Evolutionary conservation across 2,113 vertebrate genomes (phyloP), one percentile per base, ranked within the genome.

Genomic region (Phrynosoma blainvillii): DNA sequence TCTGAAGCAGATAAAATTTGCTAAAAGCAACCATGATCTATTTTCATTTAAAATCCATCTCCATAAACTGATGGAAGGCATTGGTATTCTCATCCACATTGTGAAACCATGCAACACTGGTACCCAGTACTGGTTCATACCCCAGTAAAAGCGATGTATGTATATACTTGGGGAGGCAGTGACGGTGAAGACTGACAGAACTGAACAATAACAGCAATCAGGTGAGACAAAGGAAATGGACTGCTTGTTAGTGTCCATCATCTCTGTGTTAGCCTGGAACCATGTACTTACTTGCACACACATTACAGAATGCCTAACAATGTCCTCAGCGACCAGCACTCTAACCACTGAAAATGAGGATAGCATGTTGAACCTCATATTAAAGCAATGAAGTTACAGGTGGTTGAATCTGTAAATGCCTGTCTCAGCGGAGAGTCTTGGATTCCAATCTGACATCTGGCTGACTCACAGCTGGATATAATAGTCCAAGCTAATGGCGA

Each of bases 401-500:
- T 1, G 18, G 75, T 81, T 85, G 65, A 21, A 71, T 83, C 32
- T 16, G 62, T 18, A 82, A 73, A 77, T 68, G 0, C 0, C 90
- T 74, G 23, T 62, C 75, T 62, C 0, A 0, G 23, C 32, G 84
- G 2, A 0, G 80, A 90, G 74, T 25, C 59, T 87, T 92, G 36
- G 74, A 86, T 83, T 86, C 47, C 84, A 71, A 84, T 90, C 82
- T 74, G 91, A 93, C 84, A 73, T 79, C 88, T 1, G 1, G 89
- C 90, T 84, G 62, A 42, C 42, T 88, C 81, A 75, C 90, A 89
- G 93, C 80, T 0, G 0, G 73, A 62, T 92, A 5, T 74, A 91
- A 91, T 94, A 94, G 92, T 77, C 82, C 32, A 86, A 65, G 80
- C 78, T 93, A 94, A 95, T 90, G 88, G 92, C 47, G 79, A 94